Evolutionary conservation across 2,888 invertebrate genomes (phyloP).

Genomic region (Ochlodes sylvanus): DNA sequence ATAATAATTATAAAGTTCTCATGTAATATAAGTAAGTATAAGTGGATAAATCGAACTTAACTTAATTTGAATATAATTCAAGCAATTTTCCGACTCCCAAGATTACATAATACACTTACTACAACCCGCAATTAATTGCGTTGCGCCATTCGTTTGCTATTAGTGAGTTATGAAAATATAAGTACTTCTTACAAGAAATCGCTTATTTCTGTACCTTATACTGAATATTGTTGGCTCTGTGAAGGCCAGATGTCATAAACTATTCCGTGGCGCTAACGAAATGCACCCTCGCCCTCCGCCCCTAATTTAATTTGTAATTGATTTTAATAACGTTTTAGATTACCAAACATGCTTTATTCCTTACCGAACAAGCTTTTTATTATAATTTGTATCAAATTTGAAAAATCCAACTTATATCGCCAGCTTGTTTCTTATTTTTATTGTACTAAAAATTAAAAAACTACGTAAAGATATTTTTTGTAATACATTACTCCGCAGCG

Average conservation of each 20-base stretch:
- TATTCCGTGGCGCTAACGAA: constrained; percentile 47
- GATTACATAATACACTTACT: too few species aligned
- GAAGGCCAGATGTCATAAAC: constrained; percentile 52
- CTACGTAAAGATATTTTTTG: not conserved
- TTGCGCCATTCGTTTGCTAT: too few species aligned
- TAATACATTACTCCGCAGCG: not conserved
- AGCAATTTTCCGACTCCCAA: too few species aligned
- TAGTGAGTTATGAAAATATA: not conserved
- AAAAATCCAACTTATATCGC: not conserved
- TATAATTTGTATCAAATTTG: not conserved
- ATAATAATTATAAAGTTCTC: too few species aligned
- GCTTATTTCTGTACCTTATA: not conserved
- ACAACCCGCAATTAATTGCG: too few species aligned
- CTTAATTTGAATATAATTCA: too few species aligned
- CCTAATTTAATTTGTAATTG: constrained; percentile 64
- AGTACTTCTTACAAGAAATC: not conserved
- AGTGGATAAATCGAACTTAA: too few species aligned
- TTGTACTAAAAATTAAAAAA: not conserved
- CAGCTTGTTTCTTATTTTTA: too few species aligned
- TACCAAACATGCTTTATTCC: constrained; percentile 13
- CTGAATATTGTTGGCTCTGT: constrained; percentile 39
- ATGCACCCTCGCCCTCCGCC: constrained; percentile 51
- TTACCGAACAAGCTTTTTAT: not conserved
- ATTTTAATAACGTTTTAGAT: constrained; percentile 60
- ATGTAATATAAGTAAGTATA: too few species aligned